These are phyloP conservation scores for Heloderma charlesbogerti DNA, from an alignment of 2,113 vertebrate genomes.

Conservation along the genomic window DNA sequence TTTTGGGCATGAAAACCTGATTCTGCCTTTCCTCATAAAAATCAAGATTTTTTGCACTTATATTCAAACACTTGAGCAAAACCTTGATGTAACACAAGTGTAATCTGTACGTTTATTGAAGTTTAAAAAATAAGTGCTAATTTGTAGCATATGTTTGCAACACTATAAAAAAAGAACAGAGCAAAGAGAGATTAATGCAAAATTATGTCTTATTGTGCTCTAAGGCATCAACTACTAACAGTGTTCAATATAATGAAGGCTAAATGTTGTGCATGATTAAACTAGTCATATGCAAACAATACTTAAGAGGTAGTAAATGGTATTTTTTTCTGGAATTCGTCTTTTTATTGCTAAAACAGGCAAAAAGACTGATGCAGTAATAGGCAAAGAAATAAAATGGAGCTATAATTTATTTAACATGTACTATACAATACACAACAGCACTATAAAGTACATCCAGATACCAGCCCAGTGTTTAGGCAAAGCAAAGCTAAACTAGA, in stretches of 20 bases:
- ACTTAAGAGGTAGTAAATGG: constrained; percentile 61
- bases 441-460: not conserved
- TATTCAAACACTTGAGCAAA: constrained; percentile 31
- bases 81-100: constrained; percentile 33
- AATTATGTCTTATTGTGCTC: constrained; percentile 67
- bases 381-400: constrained; percentile 22
- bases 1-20: constrained; percentile 6
- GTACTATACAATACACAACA: not conserved
- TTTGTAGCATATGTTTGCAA: constrained; percentile 63
- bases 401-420: constrained; percentile 27
- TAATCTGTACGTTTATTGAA: constrained; percentile 38
- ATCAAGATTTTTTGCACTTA: constrained; percentile 37
- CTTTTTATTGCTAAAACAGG: constrained; percentile 24
- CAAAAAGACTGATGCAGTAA: not conserved
- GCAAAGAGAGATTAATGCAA: constrained; percentile 67
- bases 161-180: constrained; percentile 53
- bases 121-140: constrained; percentile 59
- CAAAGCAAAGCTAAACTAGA: not conserved
- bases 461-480: not conserved
- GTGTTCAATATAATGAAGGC: constrained; percentile 63
- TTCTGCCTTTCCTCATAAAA: not conserved
- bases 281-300: constrained; percentile 68
- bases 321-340: constrained; percentile 46
- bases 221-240: constrained; percentile 67
- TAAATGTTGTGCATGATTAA: constrained; percentile 71